phyloP scores from a whole-genome alignment of 2,113 vertebrate species.

The Anser brachyrhynchus region DNA sequence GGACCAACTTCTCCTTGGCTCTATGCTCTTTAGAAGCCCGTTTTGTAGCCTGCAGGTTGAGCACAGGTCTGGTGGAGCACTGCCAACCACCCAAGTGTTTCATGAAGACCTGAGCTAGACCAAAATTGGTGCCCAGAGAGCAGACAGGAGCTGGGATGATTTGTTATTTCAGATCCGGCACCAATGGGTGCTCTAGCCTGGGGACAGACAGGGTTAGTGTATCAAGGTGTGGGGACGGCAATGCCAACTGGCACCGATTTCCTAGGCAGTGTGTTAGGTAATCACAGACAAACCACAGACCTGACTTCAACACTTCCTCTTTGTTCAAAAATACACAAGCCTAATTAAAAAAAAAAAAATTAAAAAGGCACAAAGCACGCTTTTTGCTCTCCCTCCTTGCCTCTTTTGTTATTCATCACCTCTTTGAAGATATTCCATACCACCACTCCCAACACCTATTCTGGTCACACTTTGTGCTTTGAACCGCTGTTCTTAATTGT shows the following conservation, averaged over 20 bases:
- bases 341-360: neutral
- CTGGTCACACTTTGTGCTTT: neutral
- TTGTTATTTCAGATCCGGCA: neutral
- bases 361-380: neutral
- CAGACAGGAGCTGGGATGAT: neutral
- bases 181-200: neutral
- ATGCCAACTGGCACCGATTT: neutral
- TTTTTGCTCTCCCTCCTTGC: neutral
- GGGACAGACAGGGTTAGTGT: neutral
- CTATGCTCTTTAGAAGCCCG: neutral
- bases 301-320: neutral
- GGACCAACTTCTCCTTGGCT: neutral
- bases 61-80: rapidly evolving
- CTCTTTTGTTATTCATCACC: neutral
- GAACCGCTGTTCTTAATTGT: neutral
- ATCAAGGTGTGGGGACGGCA: neutral
- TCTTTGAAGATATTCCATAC: neutral
- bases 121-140: neutral
- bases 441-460: neutral
- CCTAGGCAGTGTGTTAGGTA: neutral
- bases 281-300: neutral
- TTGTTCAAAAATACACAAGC: neutral
- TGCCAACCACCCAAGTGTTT: neutral
- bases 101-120: neutral
- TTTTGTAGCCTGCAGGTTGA: neutral